These are phyloP conservation scores for Cynodonichthys magdalenae DNA, from an alignment of 2,797 vertebrate species.

Conservation along the genomic window DNA sequence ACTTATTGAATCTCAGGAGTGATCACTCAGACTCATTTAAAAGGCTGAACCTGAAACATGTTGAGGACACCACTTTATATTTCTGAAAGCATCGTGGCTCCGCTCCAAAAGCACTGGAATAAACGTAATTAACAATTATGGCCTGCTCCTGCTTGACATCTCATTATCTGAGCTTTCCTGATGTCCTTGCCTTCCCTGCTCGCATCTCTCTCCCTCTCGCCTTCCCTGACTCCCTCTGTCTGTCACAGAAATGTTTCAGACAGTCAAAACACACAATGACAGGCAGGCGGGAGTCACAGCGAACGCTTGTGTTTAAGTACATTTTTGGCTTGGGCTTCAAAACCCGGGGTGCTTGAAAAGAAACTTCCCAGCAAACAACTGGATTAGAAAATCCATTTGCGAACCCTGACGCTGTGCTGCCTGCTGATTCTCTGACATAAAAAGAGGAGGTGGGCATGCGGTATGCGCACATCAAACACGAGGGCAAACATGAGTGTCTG, in stretches of 20 bases:
- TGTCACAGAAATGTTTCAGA: conserved; percentile 49
- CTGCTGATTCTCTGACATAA: conserved; percentile 71
- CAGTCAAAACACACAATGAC: conserved; percentile 63
- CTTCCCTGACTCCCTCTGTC: conserved; percentile 8
- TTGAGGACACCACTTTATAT: conserved; percentile 78
- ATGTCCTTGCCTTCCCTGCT: conserved; percentile 67
- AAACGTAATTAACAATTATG: conserved; percentile 82
- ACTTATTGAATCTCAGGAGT: conserved; percentile 66
- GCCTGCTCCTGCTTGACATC: conserved; percentile 73
- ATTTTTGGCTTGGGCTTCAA: conserved; percentile 75
- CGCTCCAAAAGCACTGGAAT: conserved; percentile 73
- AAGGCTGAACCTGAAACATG: conserved; percentile 69
- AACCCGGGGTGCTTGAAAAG: conserved; percentile 61
- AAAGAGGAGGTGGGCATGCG: conserved; percentile 61
- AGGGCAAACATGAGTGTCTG: conserved; percentile 64
- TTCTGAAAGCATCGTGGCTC: conserved; percentile 78
- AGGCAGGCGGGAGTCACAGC: conserved; percentile 55
- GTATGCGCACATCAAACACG: conserved; percentile 64
- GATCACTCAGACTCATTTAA: conserved; percentile 65
- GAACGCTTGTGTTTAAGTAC: conserved; percentile 72
- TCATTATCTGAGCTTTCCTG: conserved; percentile 78
- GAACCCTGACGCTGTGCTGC: conserved; percentile 63
- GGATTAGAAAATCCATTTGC: conserved; percentile 81
- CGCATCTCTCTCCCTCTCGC: conserved; percentile 21
- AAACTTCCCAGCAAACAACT: conserved; percentile 73